phyloP scores from a whole-genome alignment of 2,888 invertebrate genomes.

The Drosophila stalkeri region DNA sequence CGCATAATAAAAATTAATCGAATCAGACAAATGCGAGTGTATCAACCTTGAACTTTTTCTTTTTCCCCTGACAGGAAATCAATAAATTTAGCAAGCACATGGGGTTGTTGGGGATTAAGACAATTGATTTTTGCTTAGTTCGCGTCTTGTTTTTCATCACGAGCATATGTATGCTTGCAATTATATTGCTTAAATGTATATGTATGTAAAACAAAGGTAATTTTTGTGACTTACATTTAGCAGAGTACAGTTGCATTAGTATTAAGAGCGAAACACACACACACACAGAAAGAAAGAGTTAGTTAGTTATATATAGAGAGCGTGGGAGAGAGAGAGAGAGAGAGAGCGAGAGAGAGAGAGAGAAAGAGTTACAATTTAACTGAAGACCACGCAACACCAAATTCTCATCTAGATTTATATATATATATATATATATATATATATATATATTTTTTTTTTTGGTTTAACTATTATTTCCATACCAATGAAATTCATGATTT shows the following conservation, averaged over 20 bases:
- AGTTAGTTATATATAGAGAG: constrained; percentile 25
- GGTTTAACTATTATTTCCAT: constrained; percentile 56
- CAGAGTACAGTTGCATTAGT: constrained; percentile 46
- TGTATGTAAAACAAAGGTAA: constrained; percentile 15
- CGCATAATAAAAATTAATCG: constrained; percentile 47
- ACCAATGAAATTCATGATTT: constrained; percentile 86
- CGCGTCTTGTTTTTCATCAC: constrained; percentile 8
- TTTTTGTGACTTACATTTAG: constrained; percentile 65
- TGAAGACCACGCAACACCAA: constrained; percentile 41
- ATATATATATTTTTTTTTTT: background rate
- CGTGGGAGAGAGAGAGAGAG: constrained; percentile 11
- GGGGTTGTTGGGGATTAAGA: background rate
- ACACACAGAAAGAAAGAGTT: constrained; percentile 25
- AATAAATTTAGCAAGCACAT: constrained; percentile 46
- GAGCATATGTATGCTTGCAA: constrained; percentile 57
- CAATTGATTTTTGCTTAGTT: constrained; percentile 64
- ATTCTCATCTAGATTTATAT: background rate
- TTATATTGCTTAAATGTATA: constrained; percentile 2
- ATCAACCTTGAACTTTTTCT: constrained; percentile 79
- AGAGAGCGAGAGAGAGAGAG: constrained; percentile 15
- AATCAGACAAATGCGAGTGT: constrained; percentile 24
- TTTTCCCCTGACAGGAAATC: constrained; percentile 54
- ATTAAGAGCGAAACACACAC: constrained; percentile 41
- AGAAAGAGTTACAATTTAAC: constrained; percentile 37
- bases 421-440: too few species aligned